phyloP scores from a whole-genome alignment of 1,140 invertebrate genomes.

The Lasioglossum albipes region DNA sequence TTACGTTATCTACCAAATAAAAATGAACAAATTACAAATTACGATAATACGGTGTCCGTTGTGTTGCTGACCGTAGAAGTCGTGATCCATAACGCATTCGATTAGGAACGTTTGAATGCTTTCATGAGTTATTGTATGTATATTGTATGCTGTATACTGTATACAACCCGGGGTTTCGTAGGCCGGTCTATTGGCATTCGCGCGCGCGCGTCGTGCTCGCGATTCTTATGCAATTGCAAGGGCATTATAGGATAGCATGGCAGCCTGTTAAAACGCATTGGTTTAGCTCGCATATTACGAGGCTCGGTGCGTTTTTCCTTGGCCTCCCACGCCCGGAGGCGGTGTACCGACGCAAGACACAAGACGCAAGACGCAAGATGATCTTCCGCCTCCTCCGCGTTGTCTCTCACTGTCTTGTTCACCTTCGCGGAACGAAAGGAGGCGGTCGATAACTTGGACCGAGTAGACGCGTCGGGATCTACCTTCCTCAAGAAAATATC shows the following conservation, averaged over 20 bases:
- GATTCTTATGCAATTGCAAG: constrained; percentile 11
- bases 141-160: too few species aligned
- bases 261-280: not conserved
- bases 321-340: constrained; percentile 9
- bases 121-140: not conserved
- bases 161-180: not conserved
- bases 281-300: not conserved
- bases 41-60: too few species aligned
- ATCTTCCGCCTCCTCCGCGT: constrained; percentile 38
- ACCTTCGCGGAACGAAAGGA: constrained; percentile 31
- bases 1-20: too few species aligned
- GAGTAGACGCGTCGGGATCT: not conserved
- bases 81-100: not conserved
- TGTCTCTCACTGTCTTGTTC: not conserved
- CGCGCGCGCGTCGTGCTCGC: not conserved
- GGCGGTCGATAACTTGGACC: not conserved
- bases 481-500: too few species aligned
- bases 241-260: not conserved
- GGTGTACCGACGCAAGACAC: not conserved
- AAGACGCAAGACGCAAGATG: not conserved
- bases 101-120: not conserved
- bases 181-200: not conserved
- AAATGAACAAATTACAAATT: too few species aligned
- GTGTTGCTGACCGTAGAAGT: not conserved
- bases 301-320: not conserved